phyloP scores from a whole-genome alignment of 2,888 invertebrate genomes.

The Cerastis leucographa region DNA sequence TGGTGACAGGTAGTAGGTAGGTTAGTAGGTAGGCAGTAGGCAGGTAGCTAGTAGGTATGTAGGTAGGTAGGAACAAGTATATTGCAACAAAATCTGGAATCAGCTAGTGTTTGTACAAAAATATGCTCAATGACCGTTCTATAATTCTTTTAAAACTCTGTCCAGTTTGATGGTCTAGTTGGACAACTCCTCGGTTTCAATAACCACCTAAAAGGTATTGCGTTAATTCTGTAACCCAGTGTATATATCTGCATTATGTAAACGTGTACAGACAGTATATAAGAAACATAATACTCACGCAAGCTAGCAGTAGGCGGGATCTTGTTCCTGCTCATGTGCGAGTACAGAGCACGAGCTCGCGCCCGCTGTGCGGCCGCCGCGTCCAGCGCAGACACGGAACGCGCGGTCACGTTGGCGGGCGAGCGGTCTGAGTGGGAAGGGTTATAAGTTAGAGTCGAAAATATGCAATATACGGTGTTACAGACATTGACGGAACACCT shows the following conservation, averaged over 20 bases:
- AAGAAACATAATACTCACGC: constrained; percentile 91
- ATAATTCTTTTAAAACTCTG: too few relatives aligned
- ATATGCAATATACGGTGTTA: too few relatives aligned
- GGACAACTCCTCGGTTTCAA: too few relatives aligned
- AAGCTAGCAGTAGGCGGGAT: constrained; percentile 87
- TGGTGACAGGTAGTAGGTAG: too few relatives aligned
- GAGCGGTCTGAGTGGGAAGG: constrained; percentile 75
- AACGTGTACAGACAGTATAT: background rate
- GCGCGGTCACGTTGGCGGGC: constrained; percentile 79
- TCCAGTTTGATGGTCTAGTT: too few relatives aligned
- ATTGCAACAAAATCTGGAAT: too few relatives aligned
- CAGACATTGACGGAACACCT: too few relatives aligned
- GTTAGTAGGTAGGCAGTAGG: too few relatives aligned
- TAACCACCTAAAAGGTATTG: background rate
- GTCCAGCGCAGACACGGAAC: constrained; percentile 98
- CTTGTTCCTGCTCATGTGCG: constrained; percentile 94
- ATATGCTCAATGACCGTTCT: too few relatives aligned
- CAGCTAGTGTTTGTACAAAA: too few relatives aligned
- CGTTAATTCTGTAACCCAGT: background rate
- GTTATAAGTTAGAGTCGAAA: fast-evolving
- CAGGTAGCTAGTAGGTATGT: too few relatives aligned
- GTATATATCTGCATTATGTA: background rate
- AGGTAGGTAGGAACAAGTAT: too few relatives aligned
- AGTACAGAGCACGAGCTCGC: constrained; percentile 95
- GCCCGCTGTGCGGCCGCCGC: constrained; percentile 97